phyloP scores from a whole-genome alignment of 2,113 vertebrate species.

The Macquaria ambigua region DNA sequence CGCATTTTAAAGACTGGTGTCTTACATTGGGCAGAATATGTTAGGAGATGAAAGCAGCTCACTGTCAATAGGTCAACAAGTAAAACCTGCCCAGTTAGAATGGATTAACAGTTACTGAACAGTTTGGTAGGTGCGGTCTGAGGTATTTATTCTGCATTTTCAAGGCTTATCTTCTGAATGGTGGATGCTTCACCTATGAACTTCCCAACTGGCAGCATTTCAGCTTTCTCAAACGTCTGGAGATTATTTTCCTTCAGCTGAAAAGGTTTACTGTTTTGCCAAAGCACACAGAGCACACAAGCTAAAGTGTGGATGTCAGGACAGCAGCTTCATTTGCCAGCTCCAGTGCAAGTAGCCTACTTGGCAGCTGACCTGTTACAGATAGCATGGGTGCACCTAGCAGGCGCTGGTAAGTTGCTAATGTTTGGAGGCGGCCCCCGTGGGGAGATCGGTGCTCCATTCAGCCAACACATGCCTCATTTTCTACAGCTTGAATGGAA shows the following conservation, averaged over 20 bases:
- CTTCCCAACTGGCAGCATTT: constrained; percentile 48
- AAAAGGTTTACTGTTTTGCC: constrained; percentile 47
- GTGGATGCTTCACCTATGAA: constrained; percentile 38
- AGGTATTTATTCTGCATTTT: constrained; percentile 27
- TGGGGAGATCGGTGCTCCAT: constrained; percentile 5
- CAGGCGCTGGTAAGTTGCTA: constrained; percentile 39
- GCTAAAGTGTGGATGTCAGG: constrained; percentile 50
- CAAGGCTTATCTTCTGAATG: constrained; percentile 15
- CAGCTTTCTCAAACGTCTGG: constrained; percentile 36
- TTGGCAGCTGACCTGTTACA: constrained; percentile 62
- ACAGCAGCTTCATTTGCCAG: constrained; percentile 40
- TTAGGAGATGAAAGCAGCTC: constrained; percentile 8
- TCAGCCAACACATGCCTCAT: constrained; percentile 43
- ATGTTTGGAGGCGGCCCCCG: constrained; percentile 44
- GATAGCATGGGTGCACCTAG: constrained; percentile 37
- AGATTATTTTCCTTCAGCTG: constrained; percentile 47
- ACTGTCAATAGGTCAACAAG: constrained; percentile 32
- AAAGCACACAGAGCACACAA: constrained; percentile 36
- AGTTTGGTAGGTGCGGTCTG: neutral
- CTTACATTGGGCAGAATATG: neutral
- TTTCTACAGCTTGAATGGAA: constrained; percentile 56
- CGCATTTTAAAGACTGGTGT: neutral
- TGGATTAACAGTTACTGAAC: constrained; percentile 29
- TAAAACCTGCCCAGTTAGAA: constrained; percentile 33
- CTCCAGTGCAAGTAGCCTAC: constrained; percentile 32